Evolutionary conservation across 2,888 invertebrate genomes (phyloP).

Genomic region (Drosophila parthenogenetica): DNA sequence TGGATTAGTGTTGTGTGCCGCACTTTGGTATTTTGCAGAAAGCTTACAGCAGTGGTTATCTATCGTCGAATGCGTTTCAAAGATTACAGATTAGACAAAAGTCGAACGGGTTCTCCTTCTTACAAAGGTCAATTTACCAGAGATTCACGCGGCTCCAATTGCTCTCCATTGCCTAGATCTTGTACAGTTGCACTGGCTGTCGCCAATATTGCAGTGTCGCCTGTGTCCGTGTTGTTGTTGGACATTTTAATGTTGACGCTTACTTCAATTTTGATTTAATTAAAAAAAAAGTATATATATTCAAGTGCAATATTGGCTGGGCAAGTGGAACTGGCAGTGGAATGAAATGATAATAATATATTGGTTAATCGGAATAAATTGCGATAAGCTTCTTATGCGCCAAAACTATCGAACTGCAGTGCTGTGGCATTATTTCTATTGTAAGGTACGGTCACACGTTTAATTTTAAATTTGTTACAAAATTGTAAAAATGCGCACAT

Average conservation of each 20-base stretch:
- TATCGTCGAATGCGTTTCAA: constrained; percentile 80
- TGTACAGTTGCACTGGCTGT: constrained; percentile 58
- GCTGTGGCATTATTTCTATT: too few species aligned
- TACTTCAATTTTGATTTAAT: constrained; percentile 82
- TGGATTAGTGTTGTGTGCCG: constrained; percentile 90
- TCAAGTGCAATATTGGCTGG: constrained; percentile 37
- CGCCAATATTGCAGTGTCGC: constrained; percentile 78
- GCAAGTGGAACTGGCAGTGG: constrained; percentile 19
- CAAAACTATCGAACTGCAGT: not conserved
- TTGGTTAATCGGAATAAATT: constrained; percentile 9
- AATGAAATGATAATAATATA: constrained; percentile 7
- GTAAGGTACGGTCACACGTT: too few species aligned
- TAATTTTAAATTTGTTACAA: too few species aligned
- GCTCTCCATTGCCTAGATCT: constrained; percentile 31
- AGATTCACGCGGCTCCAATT: constrained; percentile 79
- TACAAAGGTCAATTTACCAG: constrained; percentile 70
- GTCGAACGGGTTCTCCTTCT: constrained; percentile 17
- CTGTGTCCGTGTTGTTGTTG: constrained; percentile 83
- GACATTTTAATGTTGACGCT: constrained; percentile 83
- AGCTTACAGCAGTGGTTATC: constrained; percentile 94
- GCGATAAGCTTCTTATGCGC: constrained; percentile 12
- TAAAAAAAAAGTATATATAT: constrained; percentile 20
- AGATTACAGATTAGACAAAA: constrained; percentile 71
- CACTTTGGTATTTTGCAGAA: constrained; percentile 94
- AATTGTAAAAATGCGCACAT: too few species aligned